Base-by-base conservation (phyloP, 2,888 invertebrate genomes). In the Lymantria dispar region DNA sequence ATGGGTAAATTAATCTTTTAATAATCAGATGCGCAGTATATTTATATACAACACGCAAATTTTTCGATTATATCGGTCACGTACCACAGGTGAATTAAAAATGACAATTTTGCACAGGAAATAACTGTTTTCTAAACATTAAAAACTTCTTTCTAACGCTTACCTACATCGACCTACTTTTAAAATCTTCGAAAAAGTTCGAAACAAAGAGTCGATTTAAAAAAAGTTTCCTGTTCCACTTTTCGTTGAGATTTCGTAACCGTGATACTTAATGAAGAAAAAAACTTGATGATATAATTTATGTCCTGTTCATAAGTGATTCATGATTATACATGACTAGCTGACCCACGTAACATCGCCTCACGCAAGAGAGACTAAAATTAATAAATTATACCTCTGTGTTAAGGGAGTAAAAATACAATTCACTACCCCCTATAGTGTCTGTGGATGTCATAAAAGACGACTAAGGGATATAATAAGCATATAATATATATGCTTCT, bases 161-260 rank as follows among this genome's bases (percentile, higher is more conserved):
- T 7, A 9, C 30, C 11, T 0, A 12, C 40, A 22, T 0, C 30
- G 50, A 44, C 10, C 43, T 55, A 33, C 37, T 52, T 56, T 31
- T 38, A 42, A 45, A 14, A 38, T 11, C 33, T 3, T 11, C 38
- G 7, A 38, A 10, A 38, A 43, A 46, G 0, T 40, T 30, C 9
- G 7, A 15, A 45, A 56, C 45, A 57, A 56, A 48, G 33, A 0
- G 12, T 14, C 33, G 41, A 13, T 8, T n/a, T 36, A 11, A n/a
- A 15, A 43, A 47, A 51, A 47, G 29, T 42, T n/a, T 40, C 15
- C 52, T 74, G 78, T 72, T 62, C 78, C 51, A 82, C 80, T 81
- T 82, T 74, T 60, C 38, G 50, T 47, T 30, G 29, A 8, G 38
- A 60, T 79, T 78, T 81, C 74, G 70, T 68, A 80, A 80, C 52